phyloP scores from a whole-genome alignment of 2,888 invertebrate genomes.

The Macrophya annulata region DNA sequence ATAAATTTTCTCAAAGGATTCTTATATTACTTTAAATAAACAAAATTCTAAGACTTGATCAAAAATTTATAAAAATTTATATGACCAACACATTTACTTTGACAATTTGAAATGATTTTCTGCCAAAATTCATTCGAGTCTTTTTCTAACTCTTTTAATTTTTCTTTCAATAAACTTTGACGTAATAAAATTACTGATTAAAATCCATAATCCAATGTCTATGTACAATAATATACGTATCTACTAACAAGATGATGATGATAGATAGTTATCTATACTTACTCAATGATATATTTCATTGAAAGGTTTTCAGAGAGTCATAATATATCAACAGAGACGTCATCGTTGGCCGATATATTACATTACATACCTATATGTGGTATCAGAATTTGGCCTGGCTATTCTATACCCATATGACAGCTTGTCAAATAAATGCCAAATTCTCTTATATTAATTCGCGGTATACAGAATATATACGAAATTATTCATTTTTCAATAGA shows the following conservation, averaged over 20 bases:
- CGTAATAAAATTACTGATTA: background rate
- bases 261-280: background rate
- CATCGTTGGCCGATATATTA: slow-evolving; percentile 4
- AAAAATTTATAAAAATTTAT: background rate
- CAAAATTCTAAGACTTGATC: background rate
- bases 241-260: background rate
- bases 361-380: background rate
- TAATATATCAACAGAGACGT: slow-evolving; percentile 8
- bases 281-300: background rate
- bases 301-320: slow-evolving; percentile 16
- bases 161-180: background rate
- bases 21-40: background rate
- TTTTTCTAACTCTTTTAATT: background rate
- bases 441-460: background rate
- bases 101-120: background rate
- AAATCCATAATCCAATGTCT: background rate
- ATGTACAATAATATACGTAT: background rate
- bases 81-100: background rate
- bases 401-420: background rate
- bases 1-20: background rate
- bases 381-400: background rate
- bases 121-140: background rate
- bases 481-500: background rate
- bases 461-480: background rate
- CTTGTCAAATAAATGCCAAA: slow-evolving; percentile 15